phyloP scores from a whole-genome alignment of 1,140 invertebrate genomes.

The Drosophila triauraria region DNA sequence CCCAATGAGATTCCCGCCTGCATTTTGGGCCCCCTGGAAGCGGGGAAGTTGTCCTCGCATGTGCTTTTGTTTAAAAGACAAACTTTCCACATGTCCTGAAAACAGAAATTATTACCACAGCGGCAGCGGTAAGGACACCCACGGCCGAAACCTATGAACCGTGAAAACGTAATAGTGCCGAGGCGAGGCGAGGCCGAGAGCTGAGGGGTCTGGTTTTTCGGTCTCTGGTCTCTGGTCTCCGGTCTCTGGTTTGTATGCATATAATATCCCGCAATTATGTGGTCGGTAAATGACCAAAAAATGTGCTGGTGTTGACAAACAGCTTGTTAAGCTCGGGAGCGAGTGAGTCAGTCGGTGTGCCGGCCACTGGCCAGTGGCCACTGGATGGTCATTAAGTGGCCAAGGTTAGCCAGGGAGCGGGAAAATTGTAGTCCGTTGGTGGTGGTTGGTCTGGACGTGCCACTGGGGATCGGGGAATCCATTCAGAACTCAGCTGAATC shows the following conservation, averaged over 20 bases:
- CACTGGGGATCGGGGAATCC: conserved; percentile 4
- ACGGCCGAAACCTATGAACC: conserved; percentile 76
- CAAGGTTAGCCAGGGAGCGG: conserved; percentile 49
- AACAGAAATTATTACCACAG: conserved; percentile 63
- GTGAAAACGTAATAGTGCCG: conserved; percentile 77
- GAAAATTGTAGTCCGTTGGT: conserved; percentile 18
- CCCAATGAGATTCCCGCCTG: conserved; percentile 20
- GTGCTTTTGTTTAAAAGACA: conserved; percentile 73
- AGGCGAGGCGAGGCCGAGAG: conserved; percentile 1
- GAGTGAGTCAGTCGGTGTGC: conserved; percentile 40
- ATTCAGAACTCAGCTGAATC: not conserved
- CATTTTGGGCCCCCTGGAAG: conserved; percentile 5
- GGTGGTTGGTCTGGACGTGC: conserved; percentile 9
- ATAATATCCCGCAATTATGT: conserved; percentile 83
- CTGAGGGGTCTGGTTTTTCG: conserved; percentile 17
- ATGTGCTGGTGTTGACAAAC: conserved; percentile 83
- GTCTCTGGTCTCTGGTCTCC: conserved; percentile 17
- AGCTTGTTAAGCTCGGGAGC: conserved; percentile 63
- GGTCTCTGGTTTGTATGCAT: conserved; percentile 56
- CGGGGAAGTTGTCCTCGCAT: conserved; percentile 16
- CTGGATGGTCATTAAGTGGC: conserved; percentile 80
- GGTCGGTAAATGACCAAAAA: conserved; percentile 82
- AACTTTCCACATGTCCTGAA: conserved; percentile 71
- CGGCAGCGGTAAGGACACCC: conserved; percentile 46
- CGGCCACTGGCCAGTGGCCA: conserved; percentile 50